Percentiles rank a stretch among this genome's conserved stretches.
phyloP scores from a whole-genome alignment of 2,797 vertebrate genomes.

The Selene dorsalis region DNA sequence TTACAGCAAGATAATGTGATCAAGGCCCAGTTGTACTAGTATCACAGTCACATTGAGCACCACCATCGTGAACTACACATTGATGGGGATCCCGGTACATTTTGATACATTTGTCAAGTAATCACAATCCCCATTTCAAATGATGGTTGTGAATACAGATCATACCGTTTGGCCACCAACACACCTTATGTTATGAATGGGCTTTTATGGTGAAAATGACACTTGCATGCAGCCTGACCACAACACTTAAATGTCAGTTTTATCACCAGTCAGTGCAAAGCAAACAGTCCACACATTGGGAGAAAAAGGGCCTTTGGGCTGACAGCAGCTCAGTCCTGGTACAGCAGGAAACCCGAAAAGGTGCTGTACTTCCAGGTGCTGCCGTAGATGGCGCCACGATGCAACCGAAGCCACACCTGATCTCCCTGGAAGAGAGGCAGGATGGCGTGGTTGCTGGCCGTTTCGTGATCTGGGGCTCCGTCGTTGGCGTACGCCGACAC shows the following conservation, averaged over 20 bases:
- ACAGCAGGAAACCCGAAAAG: constrained; percentile 97
- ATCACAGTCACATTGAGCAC: constrained; percentile 12
- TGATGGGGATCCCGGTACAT: constrained; percentile 25
- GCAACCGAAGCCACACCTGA: constrained; percentile 96
- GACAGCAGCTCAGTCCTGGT: constrained; percentile 89
- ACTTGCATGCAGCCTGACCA: constrained; percentile 50
- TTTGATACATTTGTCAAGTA: constrained; percentile 16
- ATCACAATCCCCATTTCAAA: constrained; percentile 9
- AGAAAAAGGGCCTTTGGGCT: neutral
- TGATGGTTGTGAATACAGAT: neutral
- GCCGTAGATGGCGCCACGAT: constrained; percentile 97
- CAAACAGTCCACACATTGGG: constrained; percentile 57
- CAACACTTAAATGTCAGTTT: constrained; percentile 28
- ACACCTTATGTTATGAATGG: constrained; percentile 10
- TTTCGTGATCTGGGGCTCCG: constrained; percentile 96
- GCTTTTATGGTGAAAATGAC: constrained; percentile 17
- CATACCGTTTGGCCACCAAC: neutral
- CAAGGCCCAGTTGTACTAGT: constrained; percentile 1
- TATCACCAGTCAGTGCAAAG: constrained; percentile 67
- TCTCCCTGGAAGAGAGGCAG: constrained; percentile 95
- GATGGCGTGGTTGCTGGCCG: constrained; percentile 95
- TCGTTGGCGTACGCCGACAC: constrained; percentile 98
- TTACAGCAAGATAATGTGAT: constrained; percentile 17
- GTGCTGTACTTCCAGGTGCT: constrained; percentile 99
- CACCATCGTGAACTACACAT: constrained; percentile 37